Base-by-base conservation (phyloP, 2,797 vertebrate species). In the Peromyscus aztecus region DNA sequence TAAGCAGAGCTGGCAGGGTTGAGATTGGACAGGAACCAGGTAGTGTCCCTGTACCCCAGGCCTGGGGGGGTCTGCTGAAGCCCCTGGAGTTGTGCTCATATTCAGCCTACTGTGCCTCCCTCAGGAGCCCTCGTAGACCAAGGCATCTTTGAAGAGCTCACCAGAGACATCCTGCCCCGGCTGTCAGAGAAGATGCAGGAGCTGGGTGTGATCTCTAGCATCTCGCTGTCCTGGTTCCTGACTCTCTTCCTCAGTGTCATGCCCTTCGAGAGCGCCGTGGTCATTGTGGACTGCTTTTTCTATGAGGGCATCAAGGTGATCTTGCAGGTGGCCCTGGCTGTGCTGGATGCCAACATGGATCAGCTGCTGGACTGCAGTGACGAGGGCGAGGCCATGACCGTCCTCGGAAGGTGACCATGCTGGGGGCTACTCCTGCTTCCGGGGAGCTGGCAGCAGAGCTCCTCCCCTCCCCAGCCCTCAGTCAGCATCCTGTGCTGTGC, bases 161-260 rank as follows among this genome's bases (percentile, higher is more conserved):
- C 99, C 0, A 98, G 99, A 34, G 99, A 99, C 49, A 99, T 99
- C 97, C 99, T 99, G 85, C 99, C 99, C 0, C 98, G 98, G 92
- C 99, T 99, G 4, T 99, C 99, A 0, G 99, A 99, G 95, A 99
- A 99, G 98, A 99, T 99, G 99, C 99, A 99, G 98, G 99, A 99
- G 0, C 98, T 99, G 61, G 99, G 99, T 0, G 99, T 99, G 55
- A 99, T 99, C 98, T 99, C 99, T 95, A 99, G 99, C 97, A 99
- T 99, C 98, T 99, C 99, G 0, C 99, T 99, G 6, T 99, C 99
- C 83, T 99, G 99, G 99, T 99, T 99, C 98, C 99, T 99, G 97
- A 99, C 99, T 0, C 99, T 99, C 43, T 99, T 99, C 97, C 99
- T 99, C 96, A 99, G 99, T 0, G 99, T 99, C 94, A 99, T 99